Percentiles rank a stretch among this genome's conserved stretches.
These are phyloP conservation scores for Bibio marci DNA, from an alignment of 2,888 invertebrate genomes.

Conservation along the genomic window DNA sequence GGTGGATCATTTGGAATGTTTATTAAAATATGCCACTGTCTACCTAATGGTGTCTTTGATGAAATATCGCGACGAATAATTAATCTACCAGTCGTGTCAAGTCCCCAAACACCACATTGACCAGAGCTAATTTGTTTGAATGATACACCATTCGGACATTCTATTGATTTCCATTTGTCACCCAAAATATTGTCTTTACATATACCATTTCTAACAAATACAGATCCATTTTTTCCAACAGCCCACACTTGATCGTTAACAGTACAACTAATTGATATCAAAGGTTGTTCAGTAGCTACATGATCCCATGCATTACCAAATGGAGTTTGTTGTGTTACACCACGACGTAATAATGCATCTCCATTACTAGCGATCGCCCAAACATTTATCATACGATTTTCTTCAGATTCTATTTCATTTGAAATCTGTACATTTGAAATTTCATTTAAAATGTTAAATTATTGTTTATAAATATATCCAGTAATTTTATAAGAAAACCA, in stretches of 20 bases:
- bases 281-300: constrained; percentile 53
- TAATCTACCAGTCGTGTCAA: constrained; percentile 54
- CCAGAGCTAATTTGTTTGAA: constrained; percentile 63
- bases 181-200: constrained; percentile 47
- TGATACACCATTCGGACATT: constrained; percentile 45
- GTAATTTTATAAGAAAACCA: too few species aligned
- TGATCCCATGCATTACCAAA: constrained; percentile 40
- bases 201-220: constrained; percentile 64
- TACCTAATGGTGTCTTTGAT: constrained; percentile 60
- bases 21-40: constrained; percentile 59
- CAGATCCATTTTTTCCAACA: constrained; percentile 54
- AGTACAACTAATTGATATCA: constrained; percentile 53
- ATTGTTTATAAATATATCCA: too few species aligned
- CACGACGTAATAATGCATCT: constrained; percentile 66
- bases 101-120: constrained; percentile 57
- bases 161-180: constrained; percentile 62
- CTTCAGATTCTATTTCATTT: too few species aligned
- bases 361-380: constrained; percentile 81
- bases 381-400: constrained; percentile 36
- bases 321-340: constrained; percentile 55
- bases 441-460: too few species aligned
- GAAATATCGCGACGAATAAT: constrained; percentile 66
- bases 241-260: constrained; percentile 63
- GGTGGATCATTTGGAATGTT: constrained; percentile 40
- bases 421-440: too few species aligned